Base-by-base conservation (phyloP, 2,113 vertebrate species). In the Peromyscus polionotus region DNA sequence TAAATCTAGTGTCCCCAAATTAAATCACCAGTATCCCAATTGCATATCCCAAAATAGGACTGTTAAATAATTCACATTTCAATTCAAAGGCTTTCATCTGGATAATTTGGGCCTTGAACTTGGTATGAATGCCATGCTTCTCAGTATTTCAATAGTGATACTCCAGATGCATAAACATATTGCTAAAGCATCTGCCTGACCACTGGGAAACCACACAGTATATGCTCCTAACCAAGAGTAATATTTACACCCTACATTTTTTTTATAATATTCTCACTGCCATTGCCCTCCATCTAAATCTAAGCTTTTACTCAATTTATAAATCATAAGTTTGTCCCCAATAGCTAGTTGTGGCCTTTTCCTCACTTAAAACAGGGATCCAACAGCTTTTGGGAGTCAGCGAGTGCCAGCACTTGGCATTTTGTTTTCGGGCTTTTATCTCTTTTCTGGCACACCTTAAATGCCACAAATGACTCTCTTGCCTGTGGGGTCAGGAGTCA, bases 61-160 rank as follows among this genome's bases (percentile, higher is more conserved):
- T 98, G 59, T 91, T 98, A 98, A 98, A 98, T 98, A 98, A 98
- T 97, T 97, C 93, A 98, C 73, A 96, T 75, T 97, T 98, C 97
- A 98, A 95, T 98, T 98, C 94, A 97, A 87, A 93, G 93, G 68
- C 93, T 96, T 98, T 94, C 90, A 70, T 92, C 91, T 77, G 95
- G 89, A 96, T 97, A 97, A 95, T 97, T 86, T 98, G 97, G 76
- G 10, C 57, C 67, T 54, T 4, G 3, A 94, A 93, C 85, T 65
- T 92, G 7, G 5, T 97, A 93, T 89, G 75, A 92, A 87, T 95
- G 91, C 10, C 36, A 91, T 33, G 22, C 3, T 65, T 31, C 45
- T 94, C 79, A 63, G 20, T 90, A 84, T 97, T 96, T 84, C 68
- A 93, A 92, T 22, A 97, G 61, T 63, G 89, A 63, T 96, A 65